Evolutionary conservation across 2,113 vertebrate genomes (phyloP), one percentile per base, ranked within the genome.

Genomic region (Podiceps cristatus): DNA sequence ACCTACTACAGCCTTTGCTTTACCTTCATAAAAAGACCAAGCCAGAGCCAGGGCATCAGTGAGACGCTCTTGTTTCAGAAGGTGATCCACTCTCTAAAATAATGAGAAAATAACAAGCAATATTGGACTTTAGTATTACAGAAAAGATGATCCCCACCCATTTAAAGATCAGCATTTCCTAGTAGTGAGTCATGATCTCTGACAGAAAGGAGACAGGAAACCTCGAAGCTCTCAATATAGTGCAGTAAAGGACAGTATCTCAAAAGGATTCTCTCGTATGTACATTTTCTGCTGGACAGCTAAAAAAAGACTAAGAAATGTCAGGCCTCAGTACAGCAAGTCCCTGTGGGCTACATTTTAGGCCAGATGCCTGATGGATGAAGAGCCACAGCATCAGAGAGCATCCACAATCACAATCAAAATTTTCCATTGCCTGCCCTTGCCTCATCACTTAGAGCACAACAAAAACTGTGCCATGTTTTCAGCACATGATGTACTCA

Each of bases 21-120:
- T 99, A 86, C 99, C 99, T 96, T 99, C 99, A 62, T 99, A 99
- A 95, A 99, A 99, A 42, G 99, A 99, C 99, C 99, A 99, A 28
- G 99, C 99, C 71, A 99, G 98, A 89, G 99, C 98, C 72, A 99
- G 98, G n/a, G 99, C 99, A 98, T 99, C 99, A 7, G 98, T 98
- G 88, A 99, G 99, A 90, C 98, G 98, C 83, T 99, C 99, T 97
- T 99, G 99, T 87, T 99, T 99, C 97, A 99, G 95, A 49, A 99
- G 97, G 71, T 98, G 99, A 96, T 99, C 99, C 50, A 99, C 97
- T 79, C 99, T 99, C 99, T 99, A 96, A 84, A 97, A 97, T 5
- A 59, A 79, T 22, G 88, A 88, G 29, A 45, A 17, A 45, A 45
- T 5, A 59, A 79, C 24, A 89, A 88, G 29, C 76, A 69, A 97